phyloP scores from a whole-genome alignment of 2,113 vertebrate species.

The Meriones unguiculatus region DNA sequence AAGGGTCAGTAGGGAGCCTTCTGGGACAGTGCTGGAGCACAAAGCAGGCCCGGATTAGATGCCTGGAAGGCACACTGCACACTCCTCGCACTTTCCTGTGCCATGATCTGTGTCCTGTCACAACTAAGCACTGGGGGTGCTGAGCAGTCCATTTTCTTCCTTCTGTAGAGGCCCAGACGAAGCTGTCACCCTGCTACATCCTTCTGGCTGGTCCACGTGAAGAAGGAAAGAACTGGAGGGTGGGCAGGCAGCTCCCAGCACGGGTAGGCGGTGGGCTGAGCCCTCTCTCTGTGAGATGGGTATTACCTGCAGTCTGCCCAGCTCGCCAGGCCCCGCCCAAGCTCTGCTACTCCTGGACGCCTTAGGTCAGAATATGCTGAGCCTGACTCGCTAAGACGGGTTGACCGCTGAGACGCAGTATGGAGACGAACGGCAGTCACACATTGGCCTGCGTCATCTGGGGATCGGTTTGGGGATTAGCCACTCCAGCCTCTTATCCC shows the following conservation, averaged over 20 bases:
- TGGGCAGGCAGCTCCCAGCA: background rate
- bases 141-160: background rate
- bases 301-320: background rate
- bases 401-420: background rate
- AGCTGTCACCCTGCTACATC: background rate
- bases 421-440: background rate
- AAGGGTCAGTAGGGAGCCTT: background rate
- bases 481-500: background rate
- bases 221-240: background rate
- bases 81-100: background rate
- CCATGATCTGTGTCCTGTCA: background rate
- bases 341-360: background rate
- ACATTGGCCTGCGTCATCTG: background rate
- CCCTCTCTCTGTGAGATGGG: background rate
- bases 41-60: background rate
- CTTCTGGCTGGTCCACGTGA: background rate
- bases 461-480: background rate
- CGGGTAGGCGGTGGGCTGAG: background rate
- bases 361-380: background rate
- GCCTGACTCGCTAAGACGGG: background rate
- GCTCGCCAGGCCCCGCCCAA: background rate
- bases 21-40: background rate
- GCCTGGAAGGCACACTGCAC: rapidly evolving
- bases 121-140: background rate
- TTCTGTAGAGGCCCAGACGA: background rate